Percentiles rank a stretch among this genome's conserved stretches.
phyloP scores from a whole-genome alignment of 2,113 vertebrate species.

The Xenopus laevis region DNA sequence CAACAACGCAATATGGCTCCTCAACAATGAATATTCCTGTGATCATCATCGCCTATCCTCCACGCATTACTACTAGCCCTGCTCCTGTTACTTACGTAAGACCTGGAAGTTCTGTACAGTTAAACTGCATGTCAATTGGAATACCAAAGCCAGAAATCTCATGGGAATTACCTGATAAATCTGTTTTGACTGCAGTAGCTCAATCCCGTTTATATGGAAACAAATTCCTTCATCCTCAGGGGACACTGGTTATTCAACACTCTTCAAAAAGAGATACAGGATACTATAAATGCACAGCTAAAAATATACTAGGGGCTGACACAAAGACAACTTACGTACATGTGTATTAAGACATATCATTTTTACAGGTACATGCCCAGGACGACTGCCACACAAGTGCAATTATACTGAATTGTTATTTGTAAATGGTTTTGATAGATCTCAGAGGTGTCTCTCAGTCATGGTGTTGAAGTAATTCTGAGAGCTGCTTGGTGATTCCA shows the following conservation, averaged over 20 bases:
- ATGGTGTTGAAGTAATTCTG: background rate
- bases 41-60: slow-evolving; percentile 77
- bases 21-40: slow-evolving; percentile 67
- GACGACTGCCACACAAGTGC: slow-evolving; percentile 55
- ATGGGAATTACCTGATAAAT: slow-evolving; percentile 84
- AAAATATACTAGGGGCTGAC: slow-evolving; percentile 80
- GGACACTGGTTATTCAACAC: slow-evolving; percentile 81
- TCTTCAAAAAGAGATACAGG: slow-evolving; percentile 71
- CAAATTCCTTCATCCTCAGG: slow-evolving; percentile 84
- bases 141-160: slow-evolving; percentile 76
- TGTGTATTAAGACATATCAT: slow-evolving; percentile 65
- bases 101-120: slow-evolving; percentile 74
- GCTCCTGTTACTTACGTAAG: slow-evolving; percentile 72
- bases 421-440: slow-evolving; percentile 35
- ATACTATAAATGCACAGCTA: slow-evolving; percentile 83
- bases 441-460: background rate
- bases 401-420: slow-evolving; percentile 50
- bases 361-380: slow-evolving; percentile 46
- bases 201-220: slow-evolving; percentile 80
- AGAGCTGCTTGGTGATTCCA: background rate
- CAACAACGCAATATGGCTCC: slow-evolving; percentile 67
- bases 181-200: slow-evolving; percentile 63
- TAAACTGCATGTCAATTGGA: slow-evolving; percentile 77
- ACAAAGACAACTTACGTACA: slow-evolving; percentile 80
- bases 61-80: slow-evolving; percentile 78